phyloP scores from a whole-genome alignment of 1,140 invertebrate genomes.

The Drosophila sp. region DNA sequence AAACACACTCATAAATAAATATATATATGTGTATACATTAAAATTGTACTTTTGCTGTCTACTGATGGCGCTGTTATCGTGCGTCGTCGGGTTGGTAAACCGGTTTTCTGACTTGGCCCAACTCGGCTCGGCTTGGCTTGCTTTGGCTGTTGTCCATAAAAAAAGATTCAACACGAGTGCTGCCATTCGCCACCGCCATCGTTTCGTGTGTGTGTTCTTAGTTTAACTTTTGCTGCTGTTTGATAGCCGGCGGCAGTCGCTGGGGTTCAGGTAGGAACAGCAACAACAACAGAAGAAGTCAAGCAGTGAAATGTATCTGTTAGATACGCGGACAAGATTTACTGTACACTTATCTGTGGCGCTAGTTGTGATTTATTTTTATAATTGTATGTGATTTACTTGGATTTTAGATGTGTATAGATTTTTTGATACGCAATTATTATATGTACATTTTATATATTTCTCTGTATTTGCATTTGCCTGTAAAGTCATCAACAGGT shows the following conservation, averaged over 20 bases:
- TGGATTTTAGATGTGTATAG: neutral
- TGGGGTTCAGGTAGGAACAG: conserved; percentile 62
- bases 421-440: neutral
- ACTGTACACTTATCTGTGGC: conserved; percentile 51
- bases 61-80: conserved; percentile 69
- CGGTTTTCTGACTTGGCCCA: conserved; percentile 58
- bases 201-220: conserved; percentile 39
- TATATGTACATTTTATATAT: neutral
- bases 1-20: conserved; percentile 43
- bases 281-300: conserved; percentile 26
- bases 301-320: conserved; percentile 72
- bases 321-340: conserved; percentile 65
- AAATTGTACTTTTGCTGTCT: conserved; percentile 56
- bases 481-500: conserved; percentile 42
- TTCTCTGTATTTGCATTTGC: conserved; percentile 9
- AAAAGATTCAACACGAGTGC: conserved; percentile 31
- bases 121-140: conserved; percentile 55
- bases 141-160: conserved; percentile 54
- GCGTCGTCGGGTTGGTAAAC: conserved; percentile 72
- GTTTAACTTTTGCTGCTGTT: conserved; percentile 37
- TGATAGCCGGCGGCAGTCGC: conserved; percentile 35
- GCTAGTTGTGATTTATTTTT: conserved; percentile 50
- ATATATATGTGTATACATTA: conserved; percentile 45
- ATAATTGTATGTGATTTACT: conserved; percentile 35
- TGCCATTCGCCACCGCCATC: conserved; percentile 26